Evolutionary conservation across 2,797 vertebrate species (phyloP), one percentile per base, ranked within the genome.

Genomic region (Acridotheres tristis): DNA sequence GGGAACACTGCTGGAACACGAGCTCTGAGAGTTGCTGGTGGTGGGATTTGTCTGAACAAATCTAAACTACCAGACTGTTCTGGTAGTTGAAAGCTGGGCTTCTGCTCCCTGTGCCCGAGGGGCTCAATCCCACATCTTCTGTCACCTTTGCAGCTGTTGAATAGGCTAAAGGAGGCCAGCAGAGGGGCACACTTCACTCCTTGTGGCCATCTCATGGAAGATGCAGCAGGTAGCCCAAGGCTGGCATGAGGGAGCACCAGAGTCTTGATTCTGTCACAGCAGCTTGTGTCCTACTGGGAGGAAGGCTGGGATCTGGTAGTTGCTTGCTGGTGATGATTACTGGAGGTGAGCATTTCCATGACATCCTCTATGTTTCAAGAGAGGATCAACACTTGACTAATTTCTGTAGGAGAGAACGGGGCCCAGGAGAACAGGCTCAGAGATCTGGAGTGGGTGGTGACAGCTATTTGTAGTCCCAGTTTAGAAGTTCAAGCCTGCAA

Each of bases 141-240:
- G 19, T 13, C 32, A 23, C 26, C 53, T 34, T 53, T 6, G 5
- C 5, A 23, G 67, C 30, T 69, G 40, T 48, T 29, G 43, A 23
- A 12, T 2, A 19, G 59, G n/a, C 75, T 48, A 65, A 20, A 59
- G 67, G 26, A 34, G 61, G 45, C 0, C 9, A 59, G 40, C 5
- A 20, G 43, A 27, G 50, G 32, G 43, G 45, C 21, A 7, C 2
- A 0, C 48, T 27, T 34, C 1, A 2, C 19, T n/a, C 13, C 61
- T 13, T 4, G 11, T 11, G 50, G 20, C 21, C 13, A 0, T 13
- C 32, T 30, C 1, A 0, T 27, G 42, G 34, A 40, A 66, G 27
- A 16, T 29, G 74, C 47, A 47, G 30, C 71, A 43, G 20, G 38
- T 54, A 57, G 47, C 63, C 55, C 1, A 0, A 66, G 55, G 65